Base-by-base conservation (phyloP, 2,888 invertebrate genomes). In the Meteorus cinctellus region DNA sequence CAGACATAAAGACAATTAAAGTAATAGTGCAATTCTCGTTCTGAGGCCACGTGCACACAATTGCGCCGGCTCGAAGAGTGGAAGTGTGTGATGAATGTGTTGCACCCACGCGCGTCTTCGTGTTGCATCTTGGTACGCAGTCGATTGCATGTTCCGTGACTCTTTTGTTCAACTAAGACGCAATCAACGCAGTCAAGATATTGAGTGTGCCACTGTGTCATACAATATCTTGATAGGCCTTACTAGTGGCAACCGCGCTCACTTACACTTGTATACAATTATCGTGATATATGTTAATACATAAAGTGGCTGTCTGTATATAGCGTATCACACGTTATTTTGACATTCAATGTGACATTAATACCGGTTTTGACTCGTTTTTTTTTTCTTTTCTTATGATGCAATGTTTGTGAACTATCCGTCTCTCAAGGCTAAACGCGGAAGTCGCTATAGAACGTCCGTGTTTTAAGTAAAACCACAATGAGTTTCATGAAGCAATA, bases 11-110 rank as follows among this genome's bases (percentile, higher is more conserved):
- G 6, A 36, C 10, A 51, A 12, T 67, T 66, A 24, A 34, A 34
- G 34, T 34, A 6, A 36, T 36, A 69, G 59, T 24, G 51, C 16
- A 70, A 59, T 41, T 36, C 62, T 62, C 36, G 36, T 48, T 63
- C 24, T 29, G 45, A 63, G 63, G 27, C 72, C 72, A 72, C 72
- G 72, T 72, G 72, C 34, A 72, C 48, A 72, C 72, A 72, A 72
- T 72, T 48, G 72, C 63, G 48, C 72, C 63, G 63, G 51, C 72
- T 63, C 63, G 45, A 29, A 8, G 55, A 24, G 55, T 55, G 4
- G 41, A 72, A 45, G 16, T 36, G 24, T 36, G n/a, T 71, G 27
- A 71, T 63, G 6, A n/a, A 36, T n/a, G 55, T 24, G 10, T 34
- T 34, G 41, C 29, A 41, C 72, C 72, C 63, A 72, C 72, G 72